These are phyloP conservation scores for Lepidurus arcticus DNA, from an alignment of 1,140 invertebrate genomes.

Conservation along the genomic window DNA sequence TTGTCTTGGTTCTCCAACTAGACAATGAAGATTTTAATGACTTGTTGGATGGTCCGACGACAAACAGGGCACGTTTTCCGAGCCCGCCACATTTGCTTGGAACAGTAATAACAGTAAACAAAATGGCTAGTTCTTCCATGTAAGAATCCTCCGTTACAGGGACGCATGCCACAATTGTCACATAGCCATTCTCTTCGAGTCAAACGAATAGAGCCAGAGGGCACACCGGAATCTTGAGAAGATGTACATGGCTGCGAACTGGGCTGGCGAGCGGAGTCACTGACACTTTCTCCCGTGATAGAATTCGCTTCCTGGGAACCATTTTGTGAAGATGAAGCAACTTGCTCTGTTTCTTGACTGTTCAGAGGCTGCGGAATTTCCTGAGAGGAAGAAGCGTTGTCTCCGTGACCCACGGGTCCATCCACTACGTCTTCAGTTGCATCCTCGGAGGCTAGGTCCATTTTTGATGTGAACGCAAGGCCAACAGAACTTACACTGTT, in stretches of 20 bases:
- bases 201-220: neutral
- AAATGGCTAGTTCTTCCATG: neutral
- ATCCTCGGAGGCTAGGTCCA: neutral
- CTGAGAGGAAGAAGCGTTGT: neutral
- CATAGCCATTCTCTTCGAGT: neutral
- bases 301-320: too few species aligned
- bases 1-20: neutral
- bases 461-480: neutral
- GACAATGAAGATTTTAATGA: constrained; percentile 24
- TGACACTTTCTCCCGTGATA: too few species aligned
- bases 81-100: neutral
- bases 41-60: constrained; percentile 5
- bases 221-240: neutral
- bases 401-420: neutral
- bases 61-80: constrained; percentile 16
- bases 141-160: constrained; percentile 14
- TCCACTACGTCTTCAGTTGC: neutral
- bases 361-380: neutral
- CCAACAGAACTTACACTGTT: neutral
- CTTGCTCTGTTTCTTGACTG: neutral
- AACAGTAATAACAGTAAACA: constrained; percentile 26
- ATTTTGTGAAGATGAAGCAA: too few species aligned
- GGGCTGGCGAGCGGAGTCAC: too few species aligned
- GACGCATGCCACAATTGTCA: neutral
- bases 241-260: neutral